A percentile compares a stretch with the other conserved stretches of the same genome.
phyloP scores from a whole-genome alignment of 2,888 invertebrate species.

The Euzetes globulus region DNA sequence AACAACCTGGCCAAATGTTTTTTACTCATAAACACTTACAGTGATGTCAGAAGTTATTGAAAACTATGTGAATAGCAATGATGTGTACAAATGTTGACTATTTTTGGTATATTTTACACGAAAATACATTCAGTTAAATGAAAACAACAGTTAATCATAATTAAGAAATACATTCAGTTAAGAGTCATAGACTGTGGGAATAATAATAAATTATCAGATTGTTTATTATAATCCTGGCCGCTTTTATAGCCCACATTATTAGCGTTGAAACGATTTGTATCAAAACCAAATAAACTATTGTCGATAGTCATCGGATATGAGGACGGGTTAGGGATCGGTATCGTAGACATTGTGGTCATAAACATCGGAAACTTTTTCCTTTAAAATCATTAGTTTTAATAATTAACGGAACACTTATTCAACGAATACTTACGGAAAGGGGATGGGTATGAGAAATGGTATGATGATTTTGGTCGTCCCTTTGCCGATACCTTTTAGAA shows the following conservation, averaged over 20 bases:
- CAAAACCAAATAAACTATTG: background rate
- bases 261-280: background rate
- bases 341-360: conserved; percentile 18
- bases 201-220: background rate
- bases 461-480: background rate
- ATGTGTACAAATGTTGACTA: background rate
- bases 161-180: background rate
- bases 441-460: conserved; percentile 7
- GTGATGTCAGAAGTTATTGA: background rate
- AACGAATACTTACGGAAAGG: background rate
- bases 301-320: background rate
- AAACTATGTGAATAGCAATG: background rate
- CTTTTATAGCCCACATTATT: background rate
- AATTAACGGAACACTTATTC: background rate
- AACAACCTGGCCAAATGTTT: too few species aligned
- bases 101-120: background rate
- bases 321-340: background rate
- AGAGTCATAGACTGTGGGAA: background rate
- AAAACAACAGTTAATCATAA: background rate
- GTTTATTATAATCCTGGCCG: background rate
- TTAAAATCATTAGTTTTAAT: background rate
- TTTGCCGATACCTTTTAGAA: background rate
- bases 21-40: too few species aligned
- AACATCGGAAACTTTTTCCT: conserved; percentile 21
- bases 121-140: background rate